A percentile compares a stretch with the other conserved stretches of the same genome.
Conservation (phyloP, 2,888 invertebrate species). For the Syrphus vitripennis region DNA sequence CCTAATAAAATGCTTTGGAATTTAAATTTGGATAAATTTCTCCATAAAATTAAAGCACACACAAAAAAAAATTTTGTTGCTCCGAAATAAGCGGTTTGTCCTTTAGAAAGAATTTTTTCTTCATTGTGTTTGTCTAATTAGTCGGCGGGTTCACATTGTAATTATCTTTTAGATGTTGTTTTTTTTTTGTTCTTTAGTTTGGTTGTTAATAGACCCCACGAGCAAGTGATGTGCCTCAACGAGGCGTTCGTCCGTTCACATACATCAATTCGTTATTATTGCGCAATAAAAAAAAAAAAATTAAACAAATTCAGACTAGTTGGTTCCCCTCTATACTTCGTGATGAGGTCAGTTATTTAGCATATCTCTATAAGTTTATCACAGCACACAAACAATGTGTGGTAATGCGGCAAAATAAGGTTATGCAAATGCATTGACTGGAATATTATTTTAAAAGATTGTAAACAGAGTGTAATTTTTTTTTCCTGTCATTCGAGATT, state of each 20-base stretch:
- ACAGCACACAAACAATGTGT: constrained; percentile 14
- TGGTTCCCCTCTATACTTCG: constrained; percentile 28
- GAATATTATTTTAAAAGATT: neutral
- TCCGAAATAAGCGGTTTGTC: constrained; percentile 47
- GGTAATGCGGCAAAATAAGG: constrained; percentile 30
- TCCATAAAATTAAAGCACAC: constrained; percentile 18
- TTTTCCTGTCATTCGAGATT: neutral
- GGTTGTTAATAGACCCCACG: constrained; percentile 20
- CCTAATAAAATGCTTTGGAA: neutral
- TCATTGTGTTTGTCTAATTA: constrained; percentile 43
- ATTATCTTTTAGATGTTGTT: constrained; percentile 43
- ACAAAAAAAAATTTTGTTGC: neutral
- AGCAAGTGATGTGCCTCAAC: constrained; percentile 16
- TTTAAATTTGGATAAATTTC: constrained; percentile 50
- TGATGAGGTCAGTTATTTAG: constrained; percentile 69
- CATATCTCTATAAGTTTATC: constrained; percentile 46
- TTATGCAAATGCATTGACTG: constrained; percentile 29
- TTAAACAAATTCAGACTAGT: constrained; percentile 29
- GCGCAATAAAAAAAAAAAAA: constrained; percentile 41
- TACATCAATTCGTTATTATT: constrained; percentile 43
- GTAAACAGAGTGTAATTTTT: constrained; percentile 15
- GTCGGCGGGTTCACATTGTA: constrained; percentile 59
- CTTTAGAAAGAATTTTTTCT: constrained; percentile 37
- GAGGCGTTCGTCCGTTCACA: constrained; percentile 11
- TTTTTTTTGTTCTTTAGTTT: constrained; percentile 13